Conservation (phyloP, 1,140 invertebrate genomes). For the Armadillidium nasatum region DNA sequence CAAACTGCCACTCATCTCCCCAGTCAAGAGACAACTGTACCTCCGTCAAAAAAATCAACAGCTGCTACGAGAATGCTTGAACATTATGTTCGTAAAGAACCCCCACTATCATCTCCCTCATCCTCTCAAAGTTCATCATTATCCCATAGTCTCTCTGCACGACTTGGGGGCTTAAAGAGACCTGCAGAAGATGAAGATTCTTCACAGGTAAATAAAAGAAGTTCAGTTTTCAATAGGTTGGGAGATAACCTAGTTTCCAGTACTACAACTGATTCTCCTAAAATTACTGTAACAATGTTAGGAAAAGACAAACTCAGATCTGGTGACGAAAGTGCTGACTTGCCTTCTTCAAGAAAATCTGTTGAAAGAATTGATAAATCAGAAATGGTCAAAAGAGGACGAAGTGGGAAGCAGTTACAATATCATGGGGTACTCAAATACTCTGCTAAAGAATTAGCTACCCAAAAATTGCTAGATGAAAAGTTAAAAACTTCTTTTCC, state of each 20-base stretch:
- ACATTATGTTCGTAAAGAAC: conserved; percentile 43
- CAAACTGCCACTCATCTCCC: background rate
- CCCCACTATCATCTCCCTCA: conserved; percentile 35
- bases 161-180: conserved; percentile 25
- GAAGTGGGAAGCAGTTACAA: conserved; percentile 32
- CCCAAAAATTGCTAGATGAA: conserved; percentile 12
- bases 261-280: conserved; percentile 40
- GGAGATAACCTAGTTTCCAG: conserved; percentile 46
- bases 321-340: conserved; percentile 16
- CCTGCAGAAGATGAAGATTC: conserved; percentile 34
- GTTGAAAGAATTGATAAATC: conserved; percentile 24
- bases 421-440: conserved; percentile 43
- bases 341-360: conserved; percentile 25
- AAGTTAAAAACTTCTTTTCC: conserved; percentile 7
- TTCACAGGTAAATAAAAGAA: conserved; percentile 40
- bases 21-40: background rate
- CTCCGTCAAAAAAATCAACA: conserved; percentile 21
- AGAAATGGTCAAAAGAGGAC: conserved; percentile 16
- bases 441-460: conserved; percentile 31
- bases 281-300: conserved; percentile 46
- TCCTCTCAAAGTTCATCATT: conserved; percentile 21
- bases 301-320: conserved; percentile 38
- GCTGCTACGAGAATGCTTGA: conserved; percentile 42
- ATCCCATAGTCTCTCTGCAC: conserved; percentile 22
- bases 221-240: conserved; percentile 50